Percentiles rank a stretch among this genome's conserved stretches.
Evolutionary conservation across 2,888 invertebrate species (phyloP).

Genomic region (Sceliomorpha sp.): DNA sequence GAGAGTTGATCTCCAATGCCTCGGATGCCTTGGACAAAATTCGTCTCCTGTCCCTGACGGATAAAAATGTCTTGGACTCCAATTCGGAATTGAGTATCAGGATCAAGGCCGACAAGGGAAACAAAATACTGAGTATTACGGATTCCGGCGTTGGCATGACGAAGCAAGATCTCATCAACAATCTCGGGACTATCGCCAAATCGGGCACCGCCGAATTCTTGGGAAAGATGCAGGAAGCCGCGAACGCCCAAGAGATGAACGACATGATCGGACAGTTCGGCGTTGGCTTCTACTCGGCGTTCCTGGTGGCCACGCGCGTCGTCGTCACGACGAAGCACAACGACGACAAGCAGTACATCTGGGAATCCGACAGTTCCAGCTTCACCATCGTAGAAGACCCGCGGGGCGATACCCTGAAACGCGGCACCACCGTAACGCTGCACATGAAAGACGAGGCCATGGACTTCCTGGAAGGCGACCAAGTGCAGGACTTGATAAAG

Average conservation of each 20-base stretch:
- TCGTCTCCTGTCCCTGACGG: slow-evolving; percentile 94
- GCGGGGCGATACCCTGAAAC: slow-evolving; percentile 92
- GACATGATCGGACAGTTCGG: slow-evolving; percentile 99
- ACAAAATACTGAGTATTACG: slow-evolving; percentile 93
- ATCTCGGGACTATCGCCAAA: slow-evolving; percentile 99
- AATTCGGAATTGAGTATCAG: slow-evolving; percentile 93
- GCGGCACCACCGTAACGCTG: slow-evolving; percentile 94
- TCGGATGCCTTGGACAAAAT: slow-evolving; percentile 99
- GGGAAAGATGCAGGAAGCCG: slow-evolving; percentile 90
- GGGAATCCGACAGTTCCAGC: slow-evolving; percentile 97
- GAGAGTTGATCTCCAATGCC: slow-evolving; percentile 99
- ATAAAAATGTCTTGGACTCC: slow-evolving; percentile 88
- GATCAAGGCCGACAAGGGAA: slow-evolving; percentile 92
- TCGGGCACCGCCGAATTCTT: slow-evolving; percentile 98
- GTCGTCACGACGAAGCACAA: slow-evolving; percentile 98
- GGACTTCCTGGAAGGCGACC: slow-evolving; percentile 96
- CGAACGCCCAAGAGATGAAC: slow-evolving; percentile 87
- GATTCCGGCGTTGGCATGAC: slow-evolving; percentile 99
- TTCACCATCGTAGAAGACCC: slow-evolving; percentile 97
- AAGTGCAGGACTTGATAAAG: slow-evolving; percentile 93
- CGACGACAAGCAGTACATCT: slow-evolving; percentile 95
- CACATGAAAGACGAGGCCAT: slow-evolving; percentile 98
- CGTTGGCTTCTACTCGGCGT: slow-evolving; percentile 99
- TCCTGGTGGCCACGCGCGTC: slow-evolving; percentile 96
- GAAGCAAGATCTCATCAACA: slow-evolving; percentile 93